Conservation (phyloP, 2,113 vertebrate genomes). For the Rhegmatorhina hoffmannsi region DNA sequence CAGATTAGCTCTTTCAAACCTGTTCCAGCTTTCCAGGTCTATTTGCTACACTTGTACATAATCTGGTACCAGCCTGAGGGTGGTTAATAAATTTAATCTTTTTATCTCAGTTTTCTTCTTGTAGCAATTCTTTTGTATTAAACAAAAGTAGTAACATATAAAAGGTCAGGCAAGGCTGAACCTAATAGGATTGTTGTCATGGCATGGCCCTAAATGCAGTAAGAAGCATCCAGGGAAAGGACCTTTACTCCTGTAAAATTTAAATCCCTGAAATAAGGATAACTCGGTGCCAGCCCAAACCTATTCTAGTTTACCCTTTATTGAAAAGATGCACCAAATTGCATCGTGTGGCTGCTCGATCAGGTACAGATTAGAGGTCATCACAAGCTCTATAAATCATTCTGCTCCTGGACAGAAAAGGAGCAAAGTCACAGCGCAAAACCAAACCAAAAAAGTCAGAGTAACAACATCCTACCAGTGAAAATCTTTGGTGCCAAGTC, state of each 20-base stretch:
- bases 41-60: not conserved
- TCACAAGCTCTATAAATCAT: not conserved
- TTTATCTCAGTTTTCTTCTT: not conserved
- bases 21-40: not conserved
- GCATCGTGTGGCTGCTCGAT: not conserved
- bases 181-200: conserved; percentile 1
- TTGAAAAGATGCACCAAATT: not conserved
- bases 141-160: not conserved
- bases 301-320: not conserved
- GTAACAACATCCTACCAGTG: not conserved
- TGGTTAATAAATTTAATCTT: not conserved
- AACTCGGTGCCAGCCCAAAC: conserved; percentile 25
- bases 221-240: not conserved
- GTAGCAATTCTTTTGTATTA: not conserved
- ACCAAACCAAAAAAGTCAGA: not conserved
- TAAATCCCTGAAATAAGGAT: conserved; percentile 7
- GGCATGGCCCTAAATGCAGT: not conserved
- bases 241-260: conserved; percentile 17
- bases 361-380: not conserved
- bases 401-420: not conserved
- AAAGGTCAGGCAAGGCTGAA: not conserved
- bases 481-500: not conserved
- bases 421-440: not conserved
- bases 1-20: not conserved
- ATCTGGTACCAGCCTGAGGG: not conserved